A percentile compares a stretch with the other conserved stretches of the same genome.
Conservation (phyloP, 1,140 invertebrate genomes). For the Samia ricini region DNA sequence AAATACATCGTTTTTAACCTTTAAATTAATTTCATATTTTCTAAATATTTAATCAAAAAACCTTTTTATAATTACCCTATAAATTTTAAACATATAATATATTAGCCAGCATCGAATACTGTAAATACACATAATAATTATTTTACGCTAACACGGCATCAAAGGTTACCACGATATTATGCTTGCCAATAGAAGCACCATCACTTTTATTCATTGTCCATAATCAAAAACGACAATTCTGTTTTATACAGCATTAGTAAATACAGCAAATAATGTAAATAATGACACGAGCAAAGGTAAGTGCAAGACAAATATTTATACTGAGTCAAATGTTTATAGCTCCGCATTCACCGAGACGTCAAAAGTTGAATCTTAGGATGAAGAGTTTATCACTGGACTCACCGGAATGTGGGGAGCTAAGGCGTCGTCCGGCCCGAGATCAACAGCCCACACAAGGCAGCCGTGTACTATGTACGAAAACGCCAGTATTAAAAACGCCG, state of each 20-base stretch:
- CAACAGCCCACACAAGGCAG: constrained; percentile 61
- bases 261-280: too few species aligned
- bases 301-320: constrained; percentile 43
- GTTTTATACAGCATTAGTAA: not conserved
- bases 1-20: not conserved
- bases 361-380: constrained; percentile 97
- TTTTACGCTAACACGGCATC: not conserved
- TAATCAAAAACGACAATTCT: not conserved
- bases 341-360: constrained; percentile 95
- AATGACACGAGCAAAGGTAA: constrained; percentile 25
- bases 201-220: not conserved
- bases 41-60: not conserved
- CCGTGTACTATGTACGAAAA: constrained; percentile 70
- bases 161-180: not conserved
- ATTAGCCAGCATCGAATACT: not conserved
- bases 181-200: not conserved
- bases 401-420: constrained; percentile 93
- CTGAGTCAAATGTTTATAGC: constrained; percentile 82
- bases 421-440: constrained; percentile 80
- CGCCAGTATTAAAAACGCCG: constrained; percentile 38
- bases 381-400: constrained; percentile 98
- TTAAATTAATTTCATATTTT: not conserved
- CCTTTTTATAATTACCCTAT: not conserved
- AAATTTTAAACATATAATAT: not conserved
- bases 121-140: not conserved